Percentiles rank a stretch among this genome's conserved stretches.
Conservation (phyloP, 2,888 invertebrate genomes). For the Yponomeuta sedellus region DNA sequence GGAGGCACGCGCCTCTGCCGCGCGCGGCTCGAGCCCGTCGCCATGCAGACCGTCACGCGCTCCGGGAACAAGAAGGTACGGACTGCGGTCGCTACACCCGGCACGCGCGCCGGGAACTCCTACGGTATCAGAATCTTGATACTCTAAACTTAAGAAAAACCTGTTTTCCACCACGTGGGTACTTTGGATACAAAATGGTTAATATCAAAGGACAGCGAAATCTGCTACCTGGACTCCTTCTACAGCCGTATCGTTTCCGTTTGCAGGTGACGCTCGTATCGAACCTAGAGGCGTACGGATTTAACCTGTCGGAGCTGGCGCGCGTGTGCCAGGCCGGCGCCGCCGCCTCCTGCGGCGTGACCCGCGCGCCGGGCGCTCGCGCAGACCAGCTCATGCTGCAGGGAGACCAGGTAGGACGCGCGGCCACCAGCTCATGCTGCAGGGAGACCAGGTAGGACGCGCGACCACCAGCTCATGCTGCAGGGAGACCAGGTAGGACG, state of each 20-base stretch:
- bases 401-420: slow-evolving; percentile 86
- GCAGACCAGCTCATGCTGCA: slow-evolving; percentile 89
- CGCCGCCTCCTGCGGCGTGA: slow-evolving; percentile 91
- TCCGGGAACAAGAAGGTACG: slow-evolving; percentile 91
- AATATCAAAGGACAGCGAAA: too few relatives aligned
- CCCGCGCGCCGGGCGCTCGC: slow-evolving; percentile 82
- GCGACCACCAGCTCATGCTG: not conserved
- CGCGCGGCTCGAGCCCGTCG: slow-evolving; percentile 85
- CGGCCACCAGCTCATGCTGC: not conserved
- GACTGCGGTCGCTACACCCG: too few relatives aligned
- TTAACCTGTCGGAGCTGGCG: slow-evolving; percentile 85
- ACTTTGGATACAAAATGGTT: too few relatives aligned
- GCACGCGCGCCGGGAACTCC: slow-evolving; percentile 86
- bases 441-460: not conserved
- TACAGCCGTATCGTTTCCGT: too few relatives aligned
- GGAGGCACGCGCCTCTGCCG: slow-evolving; percentile 66
- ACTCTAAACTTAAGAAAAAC: too few relatives aligned
- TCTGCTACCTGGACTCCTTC: too few relatives aligned
- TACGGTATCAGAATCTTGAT: too few relatives aligned
- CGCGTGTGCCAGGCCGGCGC: slow-evolving; percentile 89
- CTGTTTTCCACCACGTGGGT: too few relatives aligned
- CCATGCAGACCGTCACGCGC: slow-evolving; percentile 85
- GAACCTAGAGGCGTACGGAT: slow-evolving; percentile 91
- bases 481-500: not conserved
- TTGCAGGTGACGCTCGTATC: slow-evolving; percentile 88